Conservation (phyloP, 2,797 vertebrate species). For the Euphonia xanthogaster region DNA sequence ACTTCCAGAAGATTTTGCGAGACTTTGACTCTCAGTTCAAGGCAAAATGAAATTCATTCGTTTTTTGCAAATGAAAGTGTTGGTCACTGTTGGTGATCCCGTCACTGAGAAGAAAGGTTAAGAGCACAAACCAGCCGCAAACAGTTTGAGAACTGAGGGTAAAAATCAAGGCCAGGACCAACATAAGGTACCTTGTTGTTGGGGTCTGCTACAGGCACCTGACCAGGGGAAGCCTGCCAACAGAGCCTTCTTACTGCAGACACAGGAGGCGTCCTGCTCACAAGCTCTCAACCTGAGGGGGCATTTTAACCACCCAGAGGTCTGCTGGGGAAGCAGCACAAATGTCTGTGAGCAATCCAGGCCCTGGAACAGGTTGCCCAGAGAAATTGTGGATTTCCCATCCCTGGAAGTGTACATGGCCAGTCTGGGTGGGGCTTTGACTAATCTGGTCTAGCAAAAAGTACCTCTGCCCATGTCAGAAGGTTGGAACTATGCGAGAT, state of each 20-base stretch:
- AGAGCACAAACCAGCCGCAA: background rate
- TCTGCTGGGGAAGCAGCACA: background rate
- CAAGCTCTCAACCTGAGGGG: background rate
- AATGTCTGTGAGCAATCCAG: background rate
- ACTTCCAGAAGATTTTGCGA: background rate
- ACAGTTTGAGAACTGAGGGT: background rate
- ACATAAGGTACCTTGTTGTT: background rate
- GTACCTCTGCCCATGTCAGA: background rate
- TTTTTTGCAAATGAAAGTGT: background rate
- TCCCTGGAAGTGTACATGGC: background rate
- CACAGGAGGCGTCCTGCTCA: fast-evolving
- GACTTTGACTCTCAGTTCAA: background rate
- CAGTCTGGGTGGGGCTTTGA: background rate
- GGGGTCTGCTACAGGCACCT: background rate
- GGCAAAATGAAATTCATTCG: background rate
- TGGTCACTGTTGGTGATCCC: background rate
- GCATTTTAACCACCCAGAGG: background rate
- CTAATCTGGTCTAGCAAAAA: background rate
- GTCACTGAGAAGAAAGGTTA: background rate
- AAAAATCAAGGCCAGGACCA: background rate
- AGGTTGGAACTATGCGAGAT: fast-evolving
- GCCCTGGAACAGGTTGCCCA: background rate
- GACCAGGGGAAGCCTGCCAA: background rate
- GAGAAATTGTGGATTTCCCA: background rate
- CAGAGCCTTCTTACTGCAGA: background rate